Percentiles rank a stretch among this genome's conserved stretches.
Conservation (phyloP, 2,888 invertebrate genomes). For the Osedax frankpressi region DNA sequence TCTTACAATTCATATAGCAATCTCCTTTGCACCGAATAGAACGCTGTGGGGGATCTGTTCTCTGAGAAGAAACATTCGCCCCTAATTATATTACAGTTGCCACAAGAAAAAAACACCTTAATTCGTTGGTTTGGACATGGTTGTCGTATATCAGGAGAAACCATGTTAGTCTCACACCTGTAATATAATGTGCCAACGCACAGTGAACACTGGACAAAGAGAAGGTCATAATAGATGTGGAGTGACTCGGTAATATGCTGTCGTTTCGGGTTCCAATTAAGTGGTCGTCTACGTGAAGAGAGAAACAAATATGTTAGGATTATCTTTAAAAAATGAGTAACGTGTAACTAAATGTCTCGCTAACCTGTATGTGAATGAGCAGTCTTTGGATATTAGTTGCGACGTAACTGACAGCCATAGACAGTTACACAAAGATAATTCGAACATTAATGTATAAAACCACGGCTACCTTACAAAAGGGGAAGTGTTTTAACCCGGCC, state of each 20-base stretch:
- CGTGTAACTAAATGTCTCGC: background rate
- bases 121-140: background rate
- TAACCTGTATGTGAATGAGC: background rate
- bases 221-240: background rate
- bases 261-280: background rate
- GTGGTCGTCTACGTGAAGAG: background rate
- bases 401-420: background rate
- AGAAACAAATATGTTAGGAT: background rate
- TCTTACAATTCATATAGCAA: background rate
- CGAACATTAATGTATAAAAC: background rate
- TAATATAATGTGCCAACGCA: background rate
- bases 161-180: background rate
- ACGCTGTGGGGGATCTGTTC: background rate
- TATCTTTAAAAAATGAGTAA: background rate
- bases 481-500: background rate
- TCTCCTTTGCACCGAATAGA: background rate
- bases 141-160: background rate
- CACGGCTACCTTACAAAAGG: background rate
- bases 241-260: background rate
- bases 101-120: background rate
- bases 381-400: background rate
- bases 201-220: too few species aligned
- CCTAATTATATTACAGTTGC: background rate
- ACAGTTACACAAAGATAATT: too few species aligned
- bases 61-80: background rate